Evolutionary conservation across 2,797 vertebrate species (phyloP), one percentile per base, ranked within the genome.

Genomic region (Podarcis lilfordi): DNA sequence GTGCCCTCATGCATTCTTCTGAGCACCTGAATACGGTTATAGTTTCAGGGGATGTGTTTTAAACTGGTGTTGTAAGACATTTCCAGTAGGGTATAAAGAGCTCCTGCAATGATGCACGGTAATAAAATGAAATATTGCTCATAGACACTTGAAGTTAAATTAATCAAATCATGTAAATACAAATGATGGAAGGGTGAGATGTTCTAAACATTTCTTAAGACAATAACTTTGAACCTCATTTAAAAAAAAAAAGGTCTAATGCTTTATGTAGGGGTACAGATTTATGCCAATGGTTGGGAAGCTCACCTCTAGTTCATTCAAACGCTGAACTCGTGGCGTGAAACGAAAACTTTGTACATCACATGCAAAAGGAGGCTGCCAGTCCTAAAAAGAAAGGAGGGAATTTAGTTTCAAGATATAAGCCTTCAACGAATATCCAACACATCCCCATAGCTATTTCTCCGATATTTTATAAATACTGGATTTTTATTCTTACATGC

Each of bases 361-460:
- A 86, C 99, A 99, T 61, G 98, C 98, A 93, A 99, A 99, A 2
- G 99, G 99, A 94, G 99, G 99, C 91, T 99, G 98, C 99, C 99
- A 99, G 94, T 99, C 99, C 99, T 99, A 94, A 89, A 89, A 5
- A 89, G 87, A 91, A 94, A 93, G 64, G 3, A 8, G 23, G 75
- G 87, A 86, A 27, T 92, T 55, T 4, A 85, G 71, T 37, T 80
- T 92, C 89, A 75, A 75, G 88, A 89, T 89, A 37, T 13, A 79
- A 79, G 3, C 23, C 9, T 27, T 78, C 85, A 85, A 82, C 76
- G 61, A 43, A 50, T 17, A 25, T 80, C 21, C 43, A 69, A 45
- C 40, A 0, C 23, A 59, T 84, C 91, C 90, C 69, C 71, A 89
- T 37, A 87, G 40, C 71, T 64, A 29, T 19, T 35, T 17, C n/a